Evolutionary conservation across 2,797 vertebrate genomes (phyloP), one percentile per base, ranked within the genome.

Genomic region (Threskiornis aethiopicus): DNA sequence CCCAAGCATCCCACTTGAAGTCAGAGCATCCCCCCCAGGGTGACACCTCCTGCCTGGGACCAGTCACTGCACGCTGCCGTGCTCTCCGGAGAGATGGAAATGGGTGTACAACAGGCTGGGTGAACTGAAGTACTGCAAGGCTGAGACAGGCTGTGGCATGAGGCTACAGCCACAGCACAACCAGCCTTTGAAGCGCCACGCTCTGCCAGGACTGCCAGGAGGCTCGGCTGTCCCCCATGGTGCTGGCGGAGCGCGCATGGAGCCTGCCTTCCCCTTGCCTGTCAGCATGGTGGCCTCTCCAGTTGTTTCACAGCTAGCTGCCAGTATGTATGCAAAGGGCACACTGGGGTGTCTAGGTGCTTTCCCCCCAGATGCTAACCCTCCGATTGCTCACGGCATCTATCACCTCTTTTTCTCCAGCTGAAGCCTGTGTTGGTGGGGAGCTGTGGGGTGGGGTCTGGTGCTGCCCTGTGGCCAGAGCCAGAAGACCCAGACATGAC

Each of bases 341-440:
- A 25, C 13, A 7, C 11, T 13, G 21, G 17, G 16, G 26, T 31
- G 15, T 31, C 25, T 42, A 37, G 28, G 21, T 35, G 8, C 13
- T 44, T 44, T 5, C 5, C n/a, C 37, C 28, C 5, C 3, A 22
- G 33, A 54, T 4, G 9, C 42, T 49, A 11, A 2, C 42, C 22
- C 54, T 41, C 18, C 0, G 0, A 17, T 22, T 3, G 2, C 58
- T 54, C 17, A 39, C 5, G 1, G 41, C 47, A 14, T 33, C n/a
- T 69, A 18, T 10, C 14, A 2, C 28, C 33, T 25, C 9, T 37
- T 13, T 59, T 4, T 44, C 14, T 5, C 14, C 64, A 33, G 52
- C 33, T 19, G 62, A 31, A 31, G 51, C 33, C 39, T 1, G 2
- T 11, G 4, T 26, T 14, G 2, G n/a, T 3, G 17, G 26, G 21